Conservation (phyloP, 2,888 invertebrate genomes). For the Monochamus alternatus region DNA sequence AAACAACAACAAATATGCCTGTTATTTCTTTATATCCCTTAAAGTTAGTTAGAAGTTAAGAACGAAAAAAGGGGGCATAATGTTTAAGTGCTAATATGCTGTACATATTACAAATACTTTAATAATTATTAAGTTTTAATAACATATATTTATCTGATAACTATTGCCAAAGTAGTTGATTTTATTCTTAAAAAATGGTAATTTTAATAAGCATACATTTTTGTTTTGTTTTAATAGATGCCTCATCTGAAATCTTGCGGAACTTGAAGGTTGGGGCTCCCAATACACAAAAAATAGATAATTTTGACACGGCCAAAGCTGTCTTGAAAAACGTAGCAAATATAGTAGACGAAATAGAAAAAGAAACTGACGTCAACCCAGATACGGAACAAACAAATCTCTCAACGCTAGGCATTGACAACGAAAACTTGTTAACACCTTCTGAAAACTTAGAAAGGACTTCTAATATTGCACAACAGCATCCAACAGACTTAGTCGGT, state of each 20-base stretch:
- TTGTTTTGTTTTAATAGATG: slow-evolving; percentile 1
- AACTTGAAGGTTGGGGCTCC: not conserved
- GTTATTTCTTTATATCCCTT: too few relatives aligned
- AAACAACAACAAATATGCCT: too few relatives aligned
- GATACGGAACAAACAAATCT: not conserved
- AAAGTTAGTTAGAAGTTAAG: too few relatives aligned
- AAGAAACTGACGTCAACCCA: slow-evolving; percentile 5
- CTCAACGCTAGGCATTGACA: not conserved
- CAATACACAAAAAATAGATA: not conserved
- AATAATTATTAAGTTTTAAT: too few relatives aligned
- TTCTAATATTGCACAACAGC: not conserved
- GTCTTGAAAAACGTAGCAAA: slow-evolving; percentile 22
- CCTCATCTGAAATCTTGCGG: not conserved
- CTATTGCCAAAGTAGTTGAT: too few relatives aligned
- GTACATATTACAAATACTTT: too few relatives aligned
- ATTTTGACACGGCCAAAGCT: slow-evolving; percentile 25
- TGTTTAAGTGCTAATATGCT: too few relatives aligned
- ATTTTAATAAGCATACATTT: not conserved
- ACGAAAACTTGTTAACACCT: not conserved
- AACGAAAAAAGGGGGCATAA: too few relatives aligned
- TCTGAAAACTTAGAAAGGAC: not conserved
- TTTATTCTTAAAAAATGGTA: too few relatives aligned
- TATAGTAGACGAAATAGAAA: slow-evolving; percentile 1
- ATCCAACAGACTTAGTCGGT: not conserved
- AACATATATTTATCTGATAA: too few relatives aligned